Percentiles rank a stretch among this genome's conserved stretches.
Evolutionary conservation across 2,113 vertebrate species (phyloP).

Genomic region (Struthidea cinerea): DNA sequence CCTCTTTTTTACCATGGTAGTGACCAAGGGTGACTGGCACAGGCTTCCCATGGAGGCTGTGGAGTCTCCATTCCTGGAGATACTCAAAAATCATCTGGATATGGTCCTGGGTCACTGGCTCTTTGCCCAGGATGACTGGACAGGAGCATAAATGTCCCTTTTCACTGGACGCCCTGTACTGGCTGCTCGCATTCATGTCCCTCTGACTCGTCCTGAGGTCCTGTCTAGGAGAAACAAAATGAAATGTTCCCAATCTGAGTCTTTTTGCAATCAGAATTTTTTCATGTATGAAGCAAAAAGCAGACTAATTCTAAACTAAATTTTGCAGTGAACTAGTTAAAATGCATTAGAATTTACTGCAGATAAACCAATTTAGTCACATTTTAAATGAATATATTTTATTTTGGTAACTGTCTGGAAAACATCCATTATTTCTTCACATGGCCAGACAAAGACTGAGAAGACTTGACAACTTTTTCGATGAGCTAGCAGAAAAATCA

Average conservation of each 20-base stretch:
- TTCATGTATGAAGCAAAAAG: neutral
- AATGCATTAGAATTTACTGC: neutral
- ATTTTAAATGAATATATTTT: neutral
- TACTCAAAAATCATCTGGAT: neutral
- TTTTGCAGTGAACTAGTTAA: neutral
- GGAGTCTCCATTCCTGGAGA: neutral
- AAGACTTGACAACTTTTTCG: neutral
- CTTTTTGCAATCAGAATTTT: neutral
- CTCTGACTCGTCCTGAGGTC: neutral
- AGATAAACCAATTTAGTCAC: neutral
- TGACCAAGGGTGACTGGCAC: too few relatives aligned
- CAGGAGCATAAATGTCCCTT: neutral
- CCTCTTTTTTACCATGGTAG: fast-evolving
- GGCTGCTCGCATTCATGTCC: neutral
- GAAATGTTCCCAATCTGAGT: neutral
- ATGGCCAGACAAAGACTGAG: neutral
- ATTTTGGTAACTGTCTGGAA: neutral
- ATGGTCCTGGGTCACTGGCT: neutral
- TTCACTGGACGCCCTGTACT: neutral
- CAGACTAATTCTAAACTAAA: neutral
- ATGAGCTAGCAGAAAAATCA: neutral
- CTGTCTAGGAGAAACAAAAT: neutral
- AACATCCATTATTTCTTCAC: neutral
- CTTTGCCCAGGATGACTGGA: neutral
- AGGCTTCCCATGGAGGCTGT: neutral